Conservation (phyloP, 2,797 vertebrate species). For the Cirrhinus mrigala region DNA sequence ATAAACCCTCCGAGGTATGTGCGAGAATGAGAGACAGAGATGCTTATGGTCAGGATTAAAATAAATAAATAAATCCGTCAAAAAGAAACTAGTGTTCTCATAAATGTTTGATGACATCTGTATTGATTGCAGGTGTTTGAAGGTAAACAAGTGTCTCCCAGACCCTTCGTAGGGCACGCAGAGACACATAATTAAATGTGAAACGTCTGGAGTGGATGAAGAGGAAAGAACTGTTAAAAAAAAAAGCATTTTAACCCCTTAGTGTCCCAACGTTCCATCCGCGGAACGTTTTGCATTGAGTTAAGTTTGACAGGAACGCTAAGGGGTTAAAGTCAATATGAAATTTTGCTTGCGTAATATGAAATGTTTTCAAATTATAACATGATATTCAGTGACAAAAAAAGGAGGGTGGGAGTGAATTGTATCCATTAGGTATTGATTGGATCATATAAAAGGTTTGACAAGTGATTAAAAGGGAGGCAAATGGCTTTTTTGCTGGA, state of each 20-base stretch:
- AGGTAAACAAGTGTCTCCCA: constrained; percentile 85
- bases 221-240: background rate
- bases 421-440: background rate
- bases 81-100: constrained; percentile 79
- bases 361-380: background rate
- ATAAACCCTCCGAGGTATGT: constrained; percentile 72
- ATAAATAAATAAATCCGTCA: constrained; percentile 73
- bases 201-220: constrained; percentile 71
- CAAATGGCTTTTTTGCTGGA: background rate
- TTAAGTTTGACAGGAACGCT: no score
- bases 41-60: constrained; percentile 40
- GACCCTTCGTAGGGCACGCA: constrained; percentile 76
- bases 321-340: background rate
- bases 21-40: constrained; percentile 36
- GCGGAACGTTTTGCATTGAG: no score
- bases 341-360: background rate
- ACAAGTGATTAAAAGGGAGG: background rate
- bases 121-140: constrained; percentile 82
- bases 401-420: background rate
- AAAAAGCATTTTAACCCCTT: background rate
- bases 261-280: no score
- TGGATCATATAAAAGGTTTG: background rate
- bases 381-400: background rate
- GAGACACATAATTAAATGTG: constrained; percentile 80
- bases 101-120: constrained; percentile 80